Percentiles rank a stretch among this genome's conserved stretches.
Conservation (phyloP, 2,888 invertebrate genomes). For the Ophraella communa region DNA sequence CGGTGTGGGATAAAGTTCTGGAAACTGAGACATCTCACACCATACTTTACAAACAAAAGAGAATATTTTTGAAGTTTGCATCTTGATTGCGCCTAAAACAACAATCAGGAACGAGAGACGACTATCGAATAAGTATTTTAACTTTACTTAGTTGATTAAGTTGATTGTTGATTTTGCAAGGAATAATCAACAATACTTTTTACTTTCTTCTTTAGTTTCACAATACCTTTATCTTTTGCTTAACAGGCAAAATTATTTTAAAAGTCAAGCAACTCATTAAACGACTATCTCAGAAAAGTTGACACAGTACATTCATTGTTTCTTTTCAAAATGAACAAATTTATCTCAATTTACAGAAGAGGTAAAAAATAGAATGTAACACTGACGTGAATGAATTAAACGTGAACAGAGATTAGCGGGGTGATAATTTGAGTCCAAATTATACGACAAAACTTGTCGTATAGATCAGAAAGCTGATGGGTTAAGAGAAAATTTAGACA, state of each 20-base stretch:
- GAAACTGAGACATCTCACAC: slow-evolving; percentile 2
- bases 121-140: background rate
- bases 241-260: background rate
- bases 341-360: background rate
- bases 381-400: too few species aligned
- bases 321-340: background rate
- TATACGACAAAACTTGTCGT: too few species aligned
- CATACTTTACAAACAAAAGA: slow-evolving; percentile 14
- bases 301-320: background rate
- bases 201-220: background rate
- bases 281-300: background rate
- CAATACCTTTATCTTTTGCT: background rate
- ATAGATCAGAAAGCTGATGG: too few species aligned
- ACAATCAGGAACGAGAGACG: background rate
- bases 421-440: too few species aligned
- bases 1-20: slow-evolving; percentile 12
- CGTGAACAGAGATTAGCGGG: too few species aligned
- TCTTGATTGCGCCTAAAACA: slow-evolving; percentile 8
- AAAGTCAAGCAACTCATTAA: background rate
- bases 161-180: background rate
- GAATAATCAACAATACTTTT: background rate
- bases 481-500: too few species aligned
- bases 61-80: slow-evolving; percentile 14
- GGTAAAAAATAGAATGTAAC: too few species aligned
- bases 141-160: background rate